Conservation (phyloP, 2,888 invertebrate genomes). For the Phragmatobia fuliginosa region DNA sequence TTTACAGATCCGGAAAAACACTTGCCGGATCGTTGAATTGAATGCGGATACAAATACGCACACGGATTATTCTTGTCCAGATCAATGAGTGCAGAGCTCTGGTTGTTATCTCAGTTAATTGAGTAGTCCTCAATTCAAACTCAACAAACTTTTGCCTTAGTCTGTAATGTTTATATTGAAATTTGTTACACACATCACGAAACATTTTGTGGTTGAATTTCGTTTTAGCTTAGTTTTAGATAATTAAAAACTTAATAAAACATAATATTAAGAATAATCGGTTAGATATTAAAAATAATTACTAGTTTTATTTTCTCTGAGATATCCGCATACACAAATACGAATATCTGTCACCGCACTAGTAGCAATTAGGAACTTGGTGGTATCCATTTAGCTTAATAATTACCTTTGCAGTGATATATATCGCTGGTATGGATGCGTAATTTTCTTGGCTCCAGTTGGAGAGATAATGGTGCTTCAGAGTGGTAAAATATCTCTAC, state of each 20-base stretch:
- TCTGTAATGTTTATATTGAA: too few relatives aligned
- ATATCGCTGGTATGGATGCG: constrained; percentile 41
- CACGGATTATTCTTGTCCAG: too few relatives aligned
- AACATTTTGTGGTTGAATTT: too few relatives aligned
- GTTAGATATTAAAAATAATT: neutral
- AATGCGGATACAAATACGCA: too few relatives aligned
- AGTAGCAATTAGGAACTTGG: constrained; percentile 52
- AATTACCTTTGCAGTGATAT: constrained; percentile 53
- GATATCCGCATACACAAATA: neutral
- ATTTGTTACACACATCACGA: too few relatives aligned
- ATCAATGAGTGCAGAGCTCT: too few relatives aligned
- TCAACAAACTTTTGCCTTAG: too few relatives aligned
- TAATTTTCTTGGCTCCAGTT: constrained; percentile 55
- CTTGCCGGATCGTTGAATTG: neutral
- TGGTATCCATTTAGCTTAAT: constrained; percentile 51
- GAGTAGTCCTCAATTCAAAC: too few relatives aligned
- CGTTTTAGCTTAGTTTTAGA: neutral
- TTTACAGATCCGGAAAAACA: neutral
- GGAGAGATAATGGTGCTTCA: constrained; percentile 51
- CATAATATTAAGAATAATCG: neutral
- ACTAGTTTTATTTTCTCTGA: neutral
- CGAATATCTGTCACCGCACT: constrained; percentile 5
- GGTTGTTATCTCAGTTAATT: too few relatives aligned
- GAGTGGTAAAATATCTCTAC: constrained; percentile 51
- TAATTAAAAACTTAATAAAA: neutral